phyloP scores from a whole-genome alignment of 2,888 invertebrate species.

The Meghimatium bilineatum region DNA sequence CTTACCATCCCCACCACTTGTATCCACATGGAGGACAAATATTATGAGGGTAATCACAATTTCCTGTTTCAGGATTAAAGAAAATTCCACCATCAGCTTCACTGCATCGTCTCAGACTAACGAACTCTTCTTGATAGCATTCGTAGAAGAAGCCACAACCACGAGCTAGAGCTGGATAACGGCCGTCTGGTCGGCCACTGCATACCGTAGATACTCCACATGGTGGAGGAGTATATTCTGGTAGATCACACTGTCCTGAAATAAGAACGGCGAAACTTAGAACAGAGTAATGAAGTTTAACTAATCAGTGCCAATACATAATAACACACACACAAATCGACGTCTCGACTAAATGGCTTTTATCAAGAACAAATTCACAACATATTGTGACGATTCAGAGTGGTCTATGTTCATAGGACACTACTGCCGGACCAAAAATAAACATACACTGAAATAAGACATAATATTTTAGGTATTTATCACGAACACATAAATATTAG shows the following conservation, averaged over 20 bases:
- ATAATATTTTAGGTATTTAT: no score
- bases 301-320: no score
- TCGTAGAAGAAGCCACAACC: slow-evolving; percentile 58
- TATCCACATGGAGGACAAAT: slow-evolving; percentile 62
- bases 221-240: slow-evolving; percentile 53
- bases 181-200: slow-evolving; percentile 49
- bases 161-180: slow-evolving; percentile 51
- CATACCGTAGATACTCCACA: slow-evolving; percentile 53
- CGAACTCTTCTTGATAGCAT: slow-evolving; percentile 51
- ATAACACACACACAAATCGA: no score
- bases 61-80: slow-evolving; percentile 56
- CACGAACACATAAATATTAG: no score
- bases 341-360: no score
- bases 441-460: no score
- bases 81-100: slow-evolving; percentile 54
- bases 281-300: no score
- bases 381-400: no score
- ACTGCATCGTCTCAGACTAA: slow-evolving; percentile 52
- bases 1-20: slow-evolving; percentile 62
- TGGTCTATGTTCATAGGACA: no score
- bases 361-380: no score
- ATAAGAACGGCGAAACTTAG: no score
- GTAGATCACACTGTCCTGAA: slow-evolving; percentile 53
- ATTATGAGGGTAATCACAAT: slow-evolving; percentile 58
- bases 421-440: no score